phyloP scores from a whole-genome alignment of 2,888 invertebrate species.

The Cremastinae sp. region DNA sequence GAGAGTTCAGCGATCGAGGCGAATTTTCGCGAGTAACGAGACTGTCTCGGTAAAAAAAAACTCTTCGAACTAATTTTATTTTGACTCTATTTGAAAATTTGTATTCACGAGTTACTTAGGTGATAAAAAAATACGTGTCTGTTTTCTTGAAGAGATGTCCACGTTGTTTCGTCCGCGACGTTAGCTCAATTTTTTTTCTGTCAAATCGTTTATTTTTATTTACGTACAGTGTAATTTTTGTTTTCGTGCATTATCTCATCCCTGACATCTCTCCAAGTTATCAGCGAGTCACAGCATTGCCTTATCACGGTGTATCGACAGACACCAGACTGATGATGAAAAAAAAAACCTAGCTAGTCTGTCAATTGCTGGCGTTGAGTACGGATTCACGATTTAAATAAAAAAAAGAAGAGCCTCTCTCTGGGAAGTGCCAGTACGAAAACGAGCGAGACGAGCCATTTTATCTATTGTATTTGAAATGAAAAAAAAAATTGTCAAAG shows the following conservation, averaged over 20 bases:
- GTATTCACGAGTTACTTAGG: conserved; percentile 39
- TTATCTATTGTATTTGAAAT: conserved; percentile 23
- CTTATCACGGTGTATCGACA: conserved; percentile 74
- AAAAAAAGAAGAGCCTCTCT: conserved; percentile 7
- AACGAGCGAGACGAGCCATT: conserved; percentile 22
- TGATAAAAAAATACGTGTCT: conserved; percentile 46
- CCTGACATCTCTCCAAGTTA: conserved; percentile 57
- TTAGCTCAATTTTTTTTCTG: conserved; percentile 23
- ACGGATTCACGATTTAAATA: conserved; percentile 35
- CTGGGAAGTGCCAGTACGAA: conserved; percentile 30
- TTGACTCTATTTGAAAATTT: conserved; percentile 2
- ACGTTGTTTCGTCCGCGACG: conserved; percentile 15
- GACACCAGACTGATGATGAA: conserved; percentile 74
- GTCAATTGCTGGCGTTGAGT: conserved; percentile 72
- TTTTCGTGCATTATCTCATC: conserved; percentile 27
- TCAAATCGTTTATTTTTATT: conserved; percentile 3
- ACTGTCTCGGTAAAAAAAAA: neutral
- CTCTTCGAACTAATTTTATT: conserved; percentile 1
- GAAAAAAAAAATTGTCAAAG: conserved; percentile 6
- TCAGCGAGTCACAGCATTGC: conserved; percentile 76
- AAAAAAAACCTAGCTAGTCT: conserved; percentile 72
- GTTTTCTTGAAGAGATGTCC: conserved; percentile 55
- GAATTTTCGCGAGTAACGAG: neutral
- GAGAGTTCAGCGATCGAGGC: neutral
- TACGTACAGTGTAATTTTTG: conserved; percentile 1